Base-by-base conservation (phyloP, 2,888 invertebrate genomes). In the Drosophila phalerata region DNA sequence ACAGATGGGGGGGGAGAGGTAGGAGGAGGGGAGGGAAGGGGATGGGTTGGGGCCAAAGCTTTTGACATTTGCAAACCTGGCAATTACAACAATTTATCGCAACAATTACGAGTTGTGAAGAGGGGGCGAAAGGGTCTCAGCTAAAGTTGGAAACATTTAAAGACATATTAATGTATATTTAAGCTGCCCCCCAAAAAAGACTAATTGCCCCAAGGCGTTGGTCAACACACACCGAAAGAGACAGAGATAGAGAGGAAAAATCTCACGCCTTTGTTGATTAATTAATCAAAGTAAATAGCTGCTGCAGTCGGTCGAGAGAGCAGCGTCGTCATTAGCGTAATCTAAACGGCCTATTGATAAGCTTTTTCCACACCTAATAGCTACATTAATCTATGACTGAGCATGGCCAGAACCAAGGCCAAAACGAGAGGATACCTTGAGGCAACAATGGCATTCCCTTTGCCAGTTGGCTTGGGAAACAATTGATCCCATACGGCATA, bases 231-330 rank as follows among this genome's bases (percentile, higher is more conserved):
- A 64, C 32, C 42, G 9, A 73, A 5, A 38, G 37, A 69, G 43
- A 38, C 19, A 52, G 32, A 28, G n/a, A 17, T 10, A 57, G 17
- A 25, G 38, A 28, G 25, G 22, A 68, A 88, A 81, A 89, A 85
- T 85, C 84, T 85, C 84, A 85, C 84, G 84, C 84, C 84, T 87
- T 70, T 69, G 77, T 49, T 85, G 85, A 80, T 90, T 91, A 90
- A 91, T 91, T 91, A 90, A 91, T 91, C 86, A 87, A 86, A 83
- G 78, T 79, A 74, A 90, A 88, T 86, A 69, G 88, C 72, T 85
- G 69, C 55, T 69, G 49, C 57, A 40, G 72, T 66, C 37, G n/a
- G 34, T 15, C 22, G 32, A 25, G 49, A 25, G 25, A 43, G 28
- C 22, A 52, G 74, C 74, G 63, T 60, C 77, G 75, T 85, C 86